phyloP scores from a whole-genome alignment of 1,140 invertebrate genomes.

The Nephotettix cincticeps region DNA sequence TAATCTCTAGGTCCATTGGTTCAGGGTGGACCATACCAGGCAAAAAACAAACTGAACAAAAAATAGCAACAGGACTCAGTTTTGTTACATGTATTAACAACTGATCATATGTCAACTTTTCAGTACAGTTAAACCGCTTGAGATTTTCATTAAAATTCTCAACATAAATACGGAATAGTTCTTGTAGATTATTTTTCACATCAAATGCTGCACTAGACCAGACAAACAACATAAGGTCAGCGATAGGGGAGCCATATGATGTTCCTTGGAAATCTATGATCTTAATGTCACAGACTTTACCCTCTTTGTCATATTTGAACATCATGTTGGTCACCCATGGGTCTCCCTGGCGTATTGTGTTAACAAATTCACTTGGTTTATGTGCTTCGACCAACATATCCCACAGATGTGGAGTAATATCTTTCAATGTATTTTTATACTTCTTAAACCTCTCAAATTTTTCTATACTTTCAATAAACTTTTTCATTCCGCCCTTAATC shows the following conservation, averaged over 20 bases:
- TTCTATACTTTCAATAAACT: background rate
- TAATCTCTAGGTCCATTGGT: background rate
- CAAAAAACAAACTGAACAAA: background rate
- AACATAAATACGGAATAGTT: background rate
- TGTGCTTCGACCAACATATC: background rate
- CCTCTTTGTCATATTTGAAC: constrained; percentile 27
- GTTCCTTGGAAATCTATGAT: constrained; percentile 28
- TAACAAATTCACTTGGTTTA: constrained; percentile 44
- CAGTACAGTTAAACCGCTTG: background rate
- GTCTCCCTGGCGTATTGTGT: constrained; percentile 47
- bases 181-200: background rate
- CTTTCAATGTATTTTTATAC: background rate
- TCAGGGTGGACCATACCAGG: background rate
- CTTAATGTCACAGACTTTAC: background rate
- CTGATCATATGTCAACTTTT: background rate
- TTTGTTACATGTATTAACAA: background rate
- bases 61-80: background rate
- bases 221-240: constrained; percentile 11
- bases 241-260: background rate
- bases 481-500: background rate
- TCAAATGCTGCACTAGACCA: background rate
- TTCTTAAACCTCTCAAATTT: background rate
- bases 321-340: constrained; percentile 36
- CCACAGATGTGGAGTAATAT: background rate
- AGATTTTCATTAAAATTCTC: constrained; percentile 6